A percentile compares a stretch with the other conserved stretches of the same genome.
Evolutionary conservation across 2,797 vertebrate species (phyloP).

Genomic region (Lophura swinhoii): DNA sequence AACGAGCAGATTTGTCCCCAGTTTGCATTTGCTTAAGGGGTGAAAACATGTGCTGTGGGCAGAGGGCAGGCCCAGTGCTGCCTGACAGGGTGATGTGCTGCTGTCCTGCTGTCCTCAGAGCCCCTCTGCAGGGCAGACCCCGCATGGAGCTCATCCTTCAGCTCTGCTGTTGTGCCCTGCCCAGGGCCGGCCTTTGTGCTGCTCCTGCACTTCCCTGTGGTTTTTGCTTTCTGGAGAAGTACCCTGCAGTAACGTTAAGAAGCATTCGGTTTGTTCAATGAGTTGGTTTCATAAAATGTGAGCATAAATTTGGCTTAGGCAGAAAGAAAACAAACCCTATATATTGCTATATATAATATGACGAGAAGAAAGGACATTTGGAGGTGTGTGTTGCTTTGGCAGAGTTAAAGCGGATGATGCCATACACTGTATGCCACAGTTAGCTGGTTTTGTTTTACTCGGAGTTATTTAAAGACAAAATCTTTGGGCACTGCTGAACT

Average conservation of each 20-base stretch:
- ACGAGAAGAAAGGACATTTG: not conserved
- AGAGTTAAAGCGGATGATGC: not conserved
- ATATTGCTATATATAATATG: not conserved
- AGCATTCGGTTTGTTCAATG: accelerated
- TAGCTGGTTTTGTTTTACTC: not conserved
- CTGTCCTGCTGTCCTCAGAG: not conserved
- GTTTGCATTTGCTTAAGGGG: not conserved
- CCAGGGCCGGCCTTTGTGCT: not conserved
- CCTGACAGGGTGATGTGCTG: not conserved
- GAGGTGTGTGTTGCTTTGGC: not conserved
- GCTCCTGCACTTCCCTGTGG: not conserved
- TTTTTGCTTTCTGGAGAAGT: not conserved
- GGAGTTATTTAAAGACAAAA: slow-evolving; percentile 30
- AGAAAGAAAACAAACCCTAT: not conserved
- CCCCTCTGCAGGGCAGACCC: not conserved
- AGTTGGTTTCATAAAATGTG: not conserved
- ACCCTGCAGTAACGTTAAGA: not conserved
- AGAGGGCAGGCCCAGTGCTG: not conserved
- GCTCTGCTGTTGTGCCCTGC: not conserved
- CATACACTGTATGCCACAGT: not conserved
- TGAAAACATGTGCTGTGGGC: not conserved
- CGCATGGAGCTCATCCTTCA: not conserved
- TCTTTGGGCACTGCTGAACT: slow-evolving; percentile 53
- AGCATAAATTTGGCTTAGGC: not conserved
- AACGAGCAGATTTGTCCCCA: not conserved